These are phyloP conservation scores for Calidris pugnax DNA, from an alignment of 2,113 vertebrate genomes.

Conservation along the genomic window DNA sequence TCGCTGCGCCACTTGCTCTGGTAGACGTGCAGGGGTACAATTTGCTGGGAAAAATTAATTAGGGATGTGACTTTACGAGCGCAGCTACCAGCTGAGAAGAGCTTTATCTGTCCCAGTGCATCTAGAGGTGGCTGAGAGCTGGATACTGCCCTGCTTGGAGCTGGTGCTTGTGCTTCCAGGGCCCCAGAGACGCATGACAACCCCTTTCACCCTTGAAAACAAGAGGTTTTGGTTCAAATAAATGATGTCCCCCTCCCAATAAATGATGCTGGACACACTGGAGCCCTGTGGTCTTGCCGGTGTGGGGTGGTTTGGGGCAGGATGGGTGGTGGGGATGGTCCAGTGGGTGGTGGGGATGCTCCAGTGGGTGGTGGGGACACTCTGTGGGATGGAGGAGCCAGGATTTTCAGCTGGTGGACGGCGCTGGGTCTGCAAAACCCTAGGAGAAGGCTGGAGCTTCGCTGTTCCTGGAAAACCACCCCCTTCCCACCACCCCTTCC, in stretches of 20 bases:
- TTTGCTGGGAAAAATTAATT: neutral
- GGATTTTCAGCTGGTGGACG: fast-evolving
- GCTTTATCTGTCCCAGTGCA: fast-evolving
- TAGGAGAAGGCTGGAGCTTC: fast-evolving
- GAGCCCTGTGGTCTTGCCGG: neutral
- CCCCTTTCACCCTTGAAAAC: neutral
- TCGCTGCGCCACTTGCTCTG: neutral
- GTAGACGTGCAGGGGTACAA: neutral
- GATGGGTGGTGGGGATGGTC: no score
- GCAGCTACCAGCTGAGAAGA: neutral
- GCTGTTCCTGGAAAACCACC: fast-evolving
- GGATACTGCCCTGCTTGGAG: fast-evolving
- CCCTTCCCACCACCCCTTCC: neutral
- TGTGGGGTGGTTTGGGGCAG: fast-evolving
- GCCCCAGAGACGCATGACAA: fast-evolving
- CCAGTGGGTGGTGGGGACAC: neutral
- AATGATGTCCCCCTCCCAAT: fast-evolving
- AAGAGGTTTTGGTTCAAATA: neutral
- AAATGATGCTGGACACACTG: neutral
- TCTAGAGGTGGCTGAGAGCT: fast-evolving
- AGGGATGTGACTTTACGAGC: neutral
- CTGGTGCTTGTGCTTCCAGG: fast-evolving
- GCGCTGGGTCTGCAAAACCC: fast-evolving
- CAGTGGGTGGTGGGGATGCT: neutral
- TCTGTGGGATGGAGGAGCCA: fast-evolving